Conservation (phyloP, 2,113 vertebrate species). For the Microtus oregoni region DNA sequence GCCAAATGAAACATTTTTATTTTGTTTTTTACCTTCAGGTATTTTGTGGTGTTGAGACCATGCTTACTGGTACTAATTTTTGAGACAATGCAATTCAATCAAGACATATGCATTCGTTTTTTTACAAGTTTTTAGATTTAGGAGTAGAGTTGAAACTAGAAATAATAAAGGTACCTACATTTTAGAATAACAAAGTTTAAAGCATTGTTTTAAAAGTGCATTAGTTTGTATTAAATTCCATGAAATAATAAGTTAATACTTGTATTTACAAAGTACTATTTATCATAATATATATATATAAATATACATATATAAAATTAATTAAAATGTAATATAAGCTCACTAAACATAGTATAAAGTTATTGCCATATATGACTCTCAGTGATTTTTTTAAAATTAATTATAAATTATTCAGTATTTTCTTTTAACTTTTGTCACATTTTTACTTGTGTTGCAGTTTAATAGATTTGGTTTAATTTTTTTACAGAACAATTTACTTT, state of each 20-base stretch:
- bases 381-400: background rate
- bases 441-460: background rate
- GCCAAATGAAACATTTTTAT: background rate
- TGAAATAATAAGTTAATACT: background rate
- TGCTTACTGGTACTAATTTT: background rate
- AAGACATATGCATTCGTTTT: background rate
- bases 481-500: background rate
- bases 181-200: background rate
- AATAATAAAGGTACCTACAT: background rate
- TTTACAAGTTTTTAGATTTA: background rate
- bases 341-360: background rate
- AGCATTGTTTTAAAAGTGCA: background rate
- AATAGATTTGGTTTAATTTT: background rate
- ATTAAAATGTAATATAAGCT: background rate
- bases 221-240: background rate
- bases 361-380: background rate
- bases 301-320: too few species aligned
- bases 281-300: too few species aligned
- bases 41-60: background rate
- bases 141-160: background rate
- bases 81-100: background rate
- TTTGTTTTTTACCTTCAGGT: background rate
- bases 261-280: background rate
- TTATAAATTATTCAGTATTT: background rate
- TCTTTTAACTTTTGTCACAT: background rate